phyloP scores from a whole-genome alignment of 92 coral and sea anemone genomes.

The Zoanthus sociatus region DNA sequence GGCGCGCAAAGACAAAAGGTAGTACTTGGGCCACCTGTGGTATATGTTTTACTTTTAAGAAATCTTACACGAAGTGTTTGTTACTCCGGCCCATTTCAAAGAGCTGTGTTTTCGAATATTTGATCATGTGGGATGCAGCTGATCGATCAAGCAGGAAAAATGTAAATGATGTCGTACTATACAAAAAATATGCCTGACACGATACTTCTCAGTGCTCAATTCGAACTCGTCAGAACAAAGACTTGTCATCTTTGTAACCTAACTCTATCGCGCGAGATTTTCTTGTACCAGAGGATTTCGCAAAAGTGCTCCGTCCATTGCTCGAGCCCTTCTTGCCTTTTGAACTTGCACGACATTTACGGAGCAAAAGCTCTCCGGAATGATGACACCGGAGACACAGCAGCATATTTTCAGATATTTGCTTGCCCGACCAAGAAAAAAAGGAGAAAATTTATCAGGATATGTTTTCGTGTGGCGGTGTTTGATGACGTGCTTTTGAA shows the following conservation, averaged over 20 bases:
- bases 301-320: background rate
- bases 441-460: slow-evolving; percentile 39
- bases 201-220: slow-evolving; percentile 67
- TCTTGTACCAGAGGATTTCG: slow-evolving; percentile 19
- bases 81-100: too few relatives aligned
- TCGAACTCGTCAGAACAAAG: slow-evolving; percentile 59
- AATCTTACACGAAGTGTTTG: too few relatives aligned
- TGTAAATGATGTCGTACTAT: slow-evolving; percentile 5
- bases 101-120: background rate
- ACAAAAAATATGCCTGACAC: slow-evolving; percentile 36
- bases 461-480: slow-evolving; percentile 73
- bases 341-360: slow-evolving; percentile 67
- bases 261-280: slow-evolving; percentile 31
- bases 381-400: slow-evolving; percentile 46
- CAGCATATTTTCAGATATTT: slow-evolving; percentile 78
- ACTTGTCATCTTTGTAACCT: slow-evolving; percentile 9
- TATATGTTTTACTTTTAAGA: too few relatives aligned
- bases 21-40: too few relatives aligned
- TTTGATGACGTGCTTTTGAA: slow-evolving; percentile 66
- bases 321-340: background rate
- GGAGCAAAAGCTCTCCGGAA: slow-evolving; percentile 80
- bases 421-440: slow-evolving; percentile 71
- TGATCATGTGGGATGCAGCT: slow-evolving; percentile 30
- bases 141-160: background rate
- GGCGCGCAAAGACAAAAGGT: too few relatives aligned